Evolutionary conservation across 2,113 vertebrate genomes (phyloP), one percentile per base, ranked within the genome.

Genomic region (Nothoprocta perdicaria): DNA sequence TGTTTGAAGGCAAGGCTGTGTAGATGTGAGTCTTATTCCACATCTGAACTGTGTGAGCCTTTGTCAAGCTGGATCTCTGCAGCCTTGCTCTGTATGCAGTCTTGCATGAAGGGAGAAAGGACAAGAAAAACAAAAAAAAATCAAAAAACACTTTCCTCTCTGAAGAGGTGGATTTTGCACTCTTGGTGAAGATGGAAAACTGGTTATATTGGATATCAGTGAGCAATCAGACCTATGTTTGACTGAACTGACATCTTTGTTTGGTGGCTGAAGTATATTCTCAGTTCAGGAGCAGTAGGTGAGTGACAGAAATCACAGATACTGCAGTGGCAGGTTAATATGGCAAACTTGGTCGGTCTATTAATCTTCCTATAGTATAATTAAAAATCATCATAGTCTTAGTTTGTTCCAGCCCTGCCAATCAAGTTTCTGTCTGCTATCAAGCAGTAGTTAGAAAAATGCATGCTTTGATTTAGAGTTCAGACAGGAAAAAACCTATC

Each of bases 241-340:
- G 15, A 16, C 31, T 41, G 40, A 72, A 40, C 22, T 1, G 3
- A 83, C 18, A 83, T 14, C 72, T 85, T 60, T 60, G 26, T 55
- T 33, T 0, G 0, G 35, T 3, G 2, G 35, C 63, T 82, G 76
- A 86, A 82, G 18, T 22, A 14, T 84, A 86, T 53, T 81, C 58
- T 40, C 4, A 7, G 2, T 73, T 84, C 79, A 65, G 76, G 40
- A 86, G 35, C 55, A 89, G 78, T 38, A 84, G 80, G 24, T 74
- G 86, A 87, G 86, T 89, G 92, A 90, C 46, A 60, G 62, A 81
- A 93, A 60, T 67, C 31, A 23, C 31, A 90, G 71, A 92, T 92
- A 78, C 88, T 86, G 83, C 69, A 83, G 61, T 0, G 2, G 89
- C 82, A 78, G 78, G 38, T 4, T 94, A 72, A 67, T 77, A 92